Evolutionary conservation across 2,797 vertebrate genomes (phyloP).

Genomic region (Enteromius viviparus): DNA sequence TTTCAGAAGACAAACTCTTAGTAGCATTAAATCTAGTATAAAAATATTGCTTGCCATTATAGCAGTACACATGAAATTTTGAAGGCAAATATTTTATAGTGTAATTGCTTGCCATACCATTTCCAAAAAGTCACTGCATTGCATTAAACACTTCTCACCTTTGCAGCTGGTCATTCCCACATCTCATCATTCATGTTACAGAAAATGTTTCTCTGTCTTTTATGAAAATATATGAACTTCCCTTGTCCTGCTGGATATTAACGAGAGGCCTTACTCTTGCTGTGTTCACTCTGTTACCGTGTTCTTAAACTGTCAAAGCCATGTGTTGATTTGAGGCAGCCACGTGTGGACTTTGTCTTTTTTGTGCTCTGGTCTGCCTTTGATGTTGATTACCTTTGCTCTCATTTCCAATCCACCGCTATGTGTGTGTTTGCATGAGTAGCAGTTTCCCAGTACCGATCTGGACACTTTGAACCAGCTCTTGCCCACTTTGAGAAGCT

Average conservation of each 20-base stretch:
- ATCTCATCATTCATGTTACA: conserved; percentile 1
- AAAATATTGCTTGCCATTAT: background rate
- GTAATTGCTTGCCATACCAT: background rate
- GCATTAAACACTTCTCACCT: background rate
- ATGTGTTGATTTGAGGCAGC: conserved; percentile 48
- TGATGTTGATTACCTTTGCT: conserved; percentile 67
- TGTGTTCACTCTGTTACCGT: background rate
- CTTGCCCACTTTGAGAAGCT: conserved; percentile 83
- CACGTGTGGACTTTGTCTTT: conserved; percentile 68
- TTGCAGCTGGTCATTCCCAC: background rate
- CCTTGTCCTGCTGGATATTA: background rate
- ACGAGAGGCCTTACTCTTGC: background rate
- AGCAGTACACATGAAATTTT: background rate
- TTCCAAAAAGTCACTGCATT: background rate
- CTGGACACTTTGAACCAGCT: conserved; percentile 86
- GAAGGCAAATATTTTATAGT: background rate
- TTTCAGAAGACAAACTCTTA: background rate
- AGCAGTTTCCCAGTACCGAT: conserved; percentile 83
- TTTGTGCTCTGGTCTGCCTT: conserved; percentile 60
- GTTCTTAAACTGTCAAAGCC: background rate
- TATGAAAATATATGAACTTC: background rate
- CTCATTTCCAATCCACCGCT: conserved; percentile 37
- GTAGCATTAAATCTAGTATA: background rate
- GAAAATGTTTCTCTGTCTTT: background rate
- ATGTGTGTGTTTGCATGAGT: conserved; percentile 31